Conservation (phyloP, 1,140 invertebrate species). For the Drosophila erecta region DNA sequence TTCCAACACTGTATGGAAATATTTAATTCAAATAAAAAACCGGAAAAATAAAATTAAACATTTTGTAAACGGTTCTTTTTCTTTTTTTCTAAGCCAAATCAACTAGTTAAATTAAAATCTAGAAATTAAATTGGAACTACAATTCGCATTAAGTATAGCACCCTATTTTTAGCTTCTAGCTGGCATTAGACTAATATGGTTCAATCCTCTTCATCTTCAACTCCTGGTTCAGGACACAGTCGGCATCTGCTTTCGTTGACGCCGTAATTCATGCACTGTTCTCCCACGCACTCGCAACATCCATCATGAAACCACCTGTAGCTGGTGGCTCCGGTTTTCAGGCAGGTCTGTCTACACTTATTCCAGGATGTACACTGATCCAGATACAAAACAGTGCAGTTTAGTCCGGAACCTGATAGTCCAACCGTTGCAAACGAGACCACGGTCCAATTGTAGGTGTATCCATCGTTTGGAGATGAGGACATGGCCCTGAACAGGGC, state of each 20-base stretch:
- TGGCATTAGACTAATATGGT: not conserved
- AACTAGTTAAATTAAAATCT: too few species aligned
- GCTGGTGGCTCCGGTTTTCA: constrained; percentile 67
- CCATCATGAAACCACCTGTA: constrained; percentile 96
- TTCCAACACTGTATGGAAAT: not conserved
- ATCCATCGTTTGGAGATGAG: constrained; percentile 88
- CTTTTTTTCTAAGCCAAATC: too few species aligned
- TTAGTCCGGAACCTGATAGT: constrained; percentile 84
- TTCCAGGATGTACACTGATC: constrained; percentile 94
- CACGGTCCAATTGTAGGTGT: constrained; percentile 88
- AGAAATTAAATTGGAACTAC: too few species aligned
- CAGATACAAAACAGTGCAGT: constrained; percentile 97
- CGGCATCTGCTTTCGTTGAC: constrained; percentile 63
- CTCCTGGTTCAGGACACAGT: constrained; percentile 54
- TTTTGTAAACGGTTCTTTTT: too few species aligned
- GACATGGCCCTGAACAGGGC: constrained; percentile 93
- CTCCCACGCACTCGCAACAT: constrained; percentile 96
- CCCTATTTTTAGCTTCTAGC: not conserved
- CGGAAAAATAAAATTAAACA: not conserved
- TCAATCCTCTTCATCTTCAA: constrained; percentile 45
- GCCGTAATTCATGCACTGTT: constrained; percentile 88
- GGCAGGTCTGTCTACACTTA: constrained; percentile 87
- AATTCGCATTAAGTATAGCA: too few species aligned
- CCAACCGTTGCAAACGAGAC: constrained; percentile 89
- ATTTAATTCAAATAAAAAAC: not conserved